Conservation (phyloP, 1,140 invertebrate genomes). For the Zophobas morio region DNA sequence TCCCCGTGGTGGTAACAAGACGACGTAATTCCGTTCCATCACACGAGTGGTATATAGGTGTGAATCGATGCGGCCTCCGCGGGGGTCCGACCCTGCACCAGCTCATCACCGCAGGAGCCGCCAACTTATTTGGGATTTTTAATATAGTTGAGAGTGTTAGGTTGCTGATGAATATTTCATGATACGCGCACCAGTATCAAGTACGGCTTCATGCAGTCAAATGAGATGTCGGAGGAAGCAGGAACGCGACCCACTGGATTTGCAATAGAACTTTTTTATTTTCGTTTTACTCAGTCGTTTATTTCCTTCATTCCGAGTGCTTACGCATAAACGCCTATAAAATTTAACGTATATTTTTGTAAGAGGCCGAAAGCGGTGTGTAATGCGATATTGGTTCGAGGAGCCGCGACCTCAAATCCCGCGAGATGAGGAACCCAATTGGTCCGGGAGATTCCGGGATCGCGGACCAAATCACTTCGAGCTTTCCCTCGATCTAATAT, state of each 20-base stretch:
- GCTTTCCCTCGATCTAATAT: constrained; percentile 53
- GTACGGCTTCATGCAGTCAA: constrained; percentile 58
- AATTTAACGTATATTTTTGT: constrained; percentile 62
- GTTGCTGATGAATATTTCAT: constrained; percentile 65
- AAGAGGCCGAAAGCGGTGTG: constrained; percentile 50
- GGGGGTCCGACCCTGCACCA: constrained; percentile 47
- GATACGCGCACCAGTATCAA: constrained; percentile 63
- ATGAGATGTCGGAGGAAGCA: constrained; percentile 62
- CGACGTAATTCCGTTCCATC: constrained; percentile 7
- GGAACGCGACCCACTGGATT: constrained; percentile 59
- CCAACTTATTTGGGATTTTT: constrained; percentile 55
- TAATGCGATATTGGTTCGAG: constrained; percentile 61
- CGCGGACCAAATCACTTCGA: constrained; percentile 56
- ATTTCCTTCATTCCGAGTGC: constrained; percentile 60
- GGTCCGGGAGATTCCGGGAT: constrained; percentile 53
- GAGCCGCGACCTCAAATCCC: constrained; percentile 50
- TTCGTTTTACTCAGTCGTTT: constrained; percentile 59
- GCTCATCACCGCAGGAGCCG: constrained; percentile 51
- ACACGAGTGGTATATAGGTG: constrained; percentile 6
- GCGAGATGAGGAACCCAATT: constrained; percentile 58
- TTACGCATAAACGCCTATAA: constrained; percentile 59
- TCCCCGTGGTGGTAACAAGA: neutral
- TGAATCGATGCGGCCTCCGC: constrained; percentile 18
- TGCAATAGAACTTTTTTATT: constrained; percentile 61
- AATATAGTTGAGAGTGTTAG: constrained; percentile 63